Conservation (phyloP, 2,113 vertebrate species). For the Hylia prasina region DNA sequence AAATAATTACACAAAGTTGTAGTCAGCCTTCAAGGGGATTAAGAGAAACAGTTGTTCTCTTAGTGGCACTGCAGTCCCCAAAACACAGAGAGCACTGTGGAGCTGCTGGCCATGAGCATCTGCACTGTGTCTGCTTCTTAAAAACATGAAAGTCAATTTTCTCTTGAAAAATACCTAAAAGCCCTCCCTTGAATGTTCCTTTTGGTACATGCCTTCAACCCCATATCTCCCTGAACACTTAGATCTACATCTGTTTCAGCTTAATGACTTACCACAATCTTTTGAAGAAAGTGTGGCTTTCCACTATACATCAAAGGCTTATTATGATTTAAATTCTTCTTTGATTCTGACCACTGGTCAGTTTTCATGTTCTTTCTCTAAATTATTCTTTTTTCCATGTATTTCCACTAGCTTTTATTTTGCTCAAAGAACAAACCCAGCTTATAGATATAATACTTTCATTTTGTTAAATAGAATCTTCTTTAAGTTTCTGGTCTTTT, state of each 20-base stretch:
- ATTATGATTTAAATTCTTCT: background rate
- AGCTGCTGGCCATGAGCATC: background rate
- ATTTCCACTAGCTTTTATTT: background rate
- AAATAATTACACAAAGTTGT: background rate
- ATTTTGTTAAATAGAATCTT: background rate
- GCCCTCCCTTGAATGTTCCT: background rate
- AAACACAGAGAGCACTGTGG: accelerated
- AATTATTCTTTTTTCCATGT: background rate
- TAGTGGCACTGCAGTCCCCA: background rate
- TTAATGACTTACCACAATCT: background rate
- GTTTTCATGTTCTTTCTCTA: background rate
- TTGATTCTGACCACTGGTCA: background rate
- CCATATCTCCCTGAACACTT: background rate
- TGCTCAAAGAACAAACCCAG: background rate
- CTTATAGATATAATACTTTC: background rate
- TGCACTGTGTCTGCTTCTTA: background rate
- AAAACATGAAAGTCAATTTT: background rate
- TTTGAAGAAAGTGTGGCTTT: background rate
- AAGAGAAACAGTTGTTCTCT: accelerated
- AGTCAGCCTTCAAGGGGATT: background rate
- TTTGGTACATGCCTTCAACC: background rate
- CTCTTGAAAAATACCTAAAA: background rate
- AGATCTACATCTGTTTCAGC: background rate
- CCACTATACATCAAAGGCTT: background rate
- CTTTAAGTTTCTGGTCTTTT: background rate